Evolutionary conservation across 2,113 vertebrate species (phyloP).

Genomic region (Oriolus oriolus): DNA sequence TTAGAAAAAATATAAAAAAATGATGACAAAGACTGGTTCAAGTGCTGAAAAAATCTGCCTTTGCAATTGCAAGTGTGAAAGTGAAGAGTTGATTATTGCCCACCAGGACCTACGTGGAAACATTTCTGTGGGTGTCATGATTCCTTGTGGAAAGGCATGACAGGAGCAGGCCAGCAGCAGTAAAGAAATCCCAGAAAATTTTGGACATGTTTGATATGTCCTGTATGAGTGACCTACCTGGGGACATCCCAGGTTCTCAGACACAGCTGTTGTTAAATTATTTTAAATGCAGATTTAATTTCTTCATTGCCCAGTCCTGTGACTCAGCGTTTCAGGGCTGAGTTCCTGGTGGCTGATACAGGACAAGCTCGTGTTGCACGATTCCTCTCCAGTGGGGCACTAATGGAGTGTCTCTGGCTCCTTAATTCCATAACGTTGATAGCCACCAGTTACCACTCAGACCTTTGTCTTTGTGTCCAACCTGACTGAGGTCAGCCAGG

Average conservation of each 20-base stretch:
- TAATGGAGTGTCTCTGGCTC: neutral
- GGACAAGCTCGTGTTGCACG: fast-evolving
- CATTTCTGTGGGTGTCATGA: fast-evolving
- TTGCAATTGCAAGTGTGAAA: too few species aligned
- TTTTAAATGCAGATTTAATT: neutral
- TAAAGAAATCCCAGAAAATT: neutral
- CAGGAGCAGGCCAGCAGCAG: neutral
- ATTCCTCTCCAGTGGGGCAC: neutral
- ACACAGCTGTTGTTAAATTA: fast-evolving
- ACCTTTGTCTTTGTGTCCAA: neutral
- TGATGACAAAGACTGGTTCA: fast-evolving
- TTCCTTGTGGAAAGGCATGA: fast-evolving
- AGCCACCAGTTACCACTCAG: neutral
- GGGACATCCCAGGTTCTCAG: neutral
- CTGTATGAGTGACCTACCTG: fast-evolving
- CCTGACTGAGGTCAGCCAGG: neutral
- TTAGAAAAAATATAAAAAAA: neutral
- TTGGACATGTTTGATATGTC: fast-evolving
- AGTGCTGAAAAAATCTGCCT: neutral
- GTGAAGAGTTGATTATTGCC: neutral
- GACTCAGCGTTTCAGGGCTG: neutral
- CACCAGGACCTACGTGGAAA: neutral
- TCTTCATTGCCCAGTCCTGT: neutral
- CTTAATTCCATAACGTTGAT: neutral
- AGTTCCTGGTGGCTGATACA: neutral